phyloP scores from a whole-genome alignment of 30 jellyfish, hydroid and myxozoan genomes.

The Turritopsis dohrnii region DNA sequence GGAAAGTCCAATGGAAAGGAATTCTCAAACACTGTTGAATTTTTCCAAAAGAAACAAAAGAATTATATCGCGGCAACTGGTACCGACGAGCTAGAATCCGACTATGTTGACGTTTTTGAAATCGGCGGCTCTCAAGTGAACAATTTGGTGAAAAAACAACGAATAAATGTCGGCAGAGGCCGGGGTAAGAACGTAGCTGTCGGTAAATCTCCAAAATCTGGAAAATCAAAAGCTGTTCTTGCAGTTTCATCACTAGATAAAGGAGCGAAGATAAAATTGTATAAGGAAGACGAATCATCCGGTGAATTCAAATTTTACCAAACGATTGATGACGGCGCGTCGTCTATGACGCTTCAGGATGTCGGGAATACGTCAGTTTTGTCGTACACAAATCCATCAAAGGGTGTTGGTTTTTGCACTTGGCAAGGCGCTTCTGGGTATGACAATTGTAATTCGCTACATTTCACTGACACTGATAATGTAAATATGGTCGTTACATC shows the following conservation, averaged over 20 bases:
- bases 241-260: constrained; percentile 2
- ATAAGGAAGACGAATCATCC: constrained; percentile 22
- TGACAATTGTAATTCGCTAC: constrained; percentile 47
- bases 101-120: constrained; percentile 7
- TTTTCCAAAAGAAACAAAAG: background rate
- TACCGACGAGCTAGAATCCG: background rate
- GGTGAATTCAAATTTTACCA: constrained; percentile 39
- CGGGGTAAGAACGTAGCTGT: background rate
- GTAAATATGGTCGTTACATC: constrained; percentile 39
- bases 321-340: constrained; percentile 38
- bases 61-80: background rate
- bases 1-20: background rate
- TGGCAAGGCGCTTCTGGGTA: constrained; percentile 86
- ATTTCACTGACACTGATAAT: constrained; percentile 30
- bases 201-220: constrained; percentile 2
- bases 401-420: constrained; percentile 71
- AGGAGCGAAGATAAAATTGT: constrained; percentile 2
- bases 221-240: background rate
- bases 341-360: constrained; percentile 22
- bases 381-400: constrained; percentile 39
- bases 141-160: background rate
- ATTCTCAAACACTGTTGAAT: background rate
- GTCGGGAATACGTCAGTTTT: constrained; percentile 21
- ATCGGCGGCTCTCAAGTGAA: background rate
- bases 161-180: constrained; percentile 6